phyloP scores from a whole-genome alignment of 1,140 invertebrate genomes.

The Phortica variegata region DNA sequence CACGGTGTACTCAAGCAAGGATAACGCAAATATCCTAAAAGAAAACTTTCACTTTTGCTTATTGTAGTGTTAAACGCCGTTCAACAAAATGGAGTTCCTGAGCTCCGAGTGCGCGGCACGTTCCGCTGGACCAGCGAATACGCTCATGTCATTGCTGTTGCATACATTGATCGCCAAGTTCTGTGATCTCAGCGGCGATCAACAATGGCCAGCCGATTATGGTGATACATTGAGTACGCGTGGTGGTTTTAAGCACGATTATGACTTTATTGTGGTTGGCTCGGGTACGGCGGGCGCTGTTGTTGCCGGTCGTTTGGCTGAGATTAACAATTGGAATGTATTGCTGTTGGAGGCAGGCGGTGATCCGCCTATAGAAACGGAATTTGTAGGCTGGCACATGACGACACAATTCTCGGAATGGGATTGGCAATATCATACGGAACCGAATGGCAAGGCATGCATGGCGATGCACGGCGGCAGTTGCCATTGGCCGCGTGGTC shows the following conservation, averaged over 20 bases:
- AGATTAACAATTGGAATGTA: slow-evolving; percentile 45
- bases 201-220: slow-evolving; percentile 60
- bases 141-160: slow-evolving; percentile 60
- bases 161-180: slow-evolving; percentile 61
- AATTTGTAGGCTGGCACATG: slow-evolving; percentile 53
- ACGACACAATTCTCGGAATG: slow-evolving; percentile 49
- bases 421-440: slow-evolving; percentile 54
- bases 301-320: slow-evolving; percentile 43
- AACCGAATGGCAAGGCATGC: slow-evolving; percentile 50
- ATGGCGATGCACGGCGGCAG: slow-evolving; percentile 56
- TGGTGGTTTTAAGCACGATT: slow-evolving; percentile 36
- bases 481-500: slow-evolving; percentile 65
- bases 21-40: too few relatives aligned
- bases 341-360: slow-evolving; percentile 61
- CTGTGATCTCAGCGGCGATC: slow-evolving; percentile 61
- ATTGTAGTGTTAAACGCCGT: too few relatives aligned
- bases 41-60: too few relatives aligned
- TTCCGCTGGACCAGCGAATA: slow-evolving; percentile 56
- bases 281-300: slow-evolving; percentile 66
- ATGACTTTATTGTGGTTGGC: slow-evolving; percentile 63
- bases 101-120: slow-evolving; percentile 48
- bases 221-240: slow-evolving; percentile 58
- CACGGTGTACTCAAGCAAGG: too few relatives aligned
- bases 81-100: slow-evolving; percentile 55
- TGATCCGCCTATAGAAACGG: slow-evolving; percentile 44